Percentiles rank a stretch among this genome's conserved stretches.
phyloP scores from a whole-genome alignment of 2,888 invertebrate genomes.

The Fabriciana adippe region DNA sequence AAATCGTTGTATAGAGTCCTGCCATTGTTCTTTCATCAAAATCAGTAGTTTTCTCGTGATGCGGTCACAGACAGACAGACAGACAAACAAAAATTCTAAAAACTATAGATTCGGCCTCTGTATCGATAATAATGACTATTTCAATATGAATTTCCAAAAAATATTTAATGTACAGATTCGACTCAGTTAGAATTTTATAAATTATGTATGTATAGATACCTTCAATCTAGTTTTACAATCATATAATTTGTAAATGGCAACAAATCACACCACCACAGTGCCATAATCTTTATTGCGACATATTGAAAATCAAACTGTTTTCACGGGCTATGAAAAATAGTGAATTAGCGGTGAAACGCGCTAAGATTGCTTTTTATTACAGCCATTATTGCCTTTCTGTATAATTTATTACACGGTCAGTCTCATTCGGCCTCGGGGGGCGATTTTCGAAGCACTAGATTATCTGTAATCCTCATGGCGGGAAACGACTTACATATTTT shows the following conservation, averaged over 20 bases:
- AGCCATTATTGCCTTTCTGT: constrained; percentile 43
- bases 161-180: no score
- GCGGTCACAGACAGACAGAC: no score
- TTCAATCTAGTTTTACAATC: neutral
- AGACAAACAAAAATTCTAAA: no score
- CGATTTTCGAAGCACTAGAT: constrained; percentile 42
- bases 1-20: no score
- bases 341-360: constrained; percentile 41
- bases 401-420: constrained; percentile 44
- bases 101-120: no score
- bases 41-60: no score
- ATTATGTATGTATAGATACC: no score
- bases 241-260: neutral
- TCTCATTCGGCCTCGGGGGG: constrained; percentile 42
- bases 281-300: constrained; percentile 2
- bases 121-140: no score
- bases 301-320: constrained; percentile 32
- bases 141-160: no score
- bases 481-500: constrained; percentile 20
- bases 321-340: constrained; percentile 38
- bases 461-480: constrained; percentile 37
- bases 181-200: no score
- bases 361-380: constrained; percentile 47
- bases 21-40: no score
- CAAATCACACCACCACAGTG: neutral